Percentiles rank a stretch among this genome's conserved stretches.
These are phyloP conservation scores for Oasisia sp. DNA, from an alignment of 2,888 invertebrate genomes.

Conservation along the genomic window DNA sequence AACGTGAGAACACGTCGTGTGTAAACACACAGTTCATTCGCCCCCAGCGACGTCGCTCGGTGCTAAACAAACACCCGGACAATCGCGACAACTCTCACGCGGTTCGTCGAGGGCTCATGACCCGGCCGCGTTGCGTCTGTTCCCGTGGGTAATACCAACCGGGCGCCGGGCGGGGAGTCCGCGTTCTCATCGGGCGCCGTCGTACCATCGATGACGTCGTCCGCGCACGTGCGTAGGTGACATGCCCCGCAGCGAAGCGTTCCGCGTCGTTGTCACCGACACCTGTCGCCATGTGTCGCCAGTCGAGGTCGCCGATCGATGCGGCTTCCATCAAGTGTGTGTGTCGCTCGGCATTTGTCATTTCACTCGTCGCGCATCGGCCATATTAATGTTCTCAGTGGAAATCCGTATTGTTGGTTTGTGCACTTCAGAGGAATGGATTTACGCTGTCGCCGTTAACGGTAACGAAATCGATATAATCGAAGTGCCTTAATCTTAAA, in stretches of 20 bases:
- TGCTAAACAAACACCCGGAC: neutral
- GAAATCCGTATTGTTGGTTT: too few species aligned
- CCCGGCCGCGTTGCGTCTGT: neutral
- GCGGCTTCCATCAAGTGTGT: neutral
- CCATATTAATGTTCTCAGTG: neutral
- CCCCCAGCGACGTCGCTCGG: neutral
- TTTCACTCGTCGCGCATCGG: neutral
- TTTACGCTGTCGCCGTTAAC: too few species aligned
- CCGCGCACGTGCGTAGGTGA: neutral
- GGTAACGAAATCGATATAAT: too few species aligned
- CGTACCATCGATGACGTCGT: neutral
- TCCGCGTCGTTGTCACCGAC: neutral
- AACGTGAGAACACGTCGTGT: neutral
- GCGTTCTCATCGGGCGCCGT: neutral
- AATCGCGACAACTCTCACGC: neutral
- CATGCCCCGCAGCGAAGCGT: neutral
- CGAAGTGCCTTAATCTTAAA: too few species aligned
- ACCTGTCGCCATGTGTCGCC: conserved; percentile 4
- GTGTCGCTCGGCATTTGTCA: neutral
- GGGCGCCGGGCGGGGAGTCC: neutral
- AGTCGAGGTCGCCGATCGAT: neutral
- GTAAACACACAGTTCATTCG: neutral
- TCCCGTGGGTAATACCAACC: neutral
- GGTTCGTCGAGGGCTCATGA: neutral
- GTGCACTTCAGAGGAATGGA: too few species aligned